Base-by-base conservation (phyloP, 2,797 vertebrate genomes). In the Neosilurus mollespiculum region DNA sequence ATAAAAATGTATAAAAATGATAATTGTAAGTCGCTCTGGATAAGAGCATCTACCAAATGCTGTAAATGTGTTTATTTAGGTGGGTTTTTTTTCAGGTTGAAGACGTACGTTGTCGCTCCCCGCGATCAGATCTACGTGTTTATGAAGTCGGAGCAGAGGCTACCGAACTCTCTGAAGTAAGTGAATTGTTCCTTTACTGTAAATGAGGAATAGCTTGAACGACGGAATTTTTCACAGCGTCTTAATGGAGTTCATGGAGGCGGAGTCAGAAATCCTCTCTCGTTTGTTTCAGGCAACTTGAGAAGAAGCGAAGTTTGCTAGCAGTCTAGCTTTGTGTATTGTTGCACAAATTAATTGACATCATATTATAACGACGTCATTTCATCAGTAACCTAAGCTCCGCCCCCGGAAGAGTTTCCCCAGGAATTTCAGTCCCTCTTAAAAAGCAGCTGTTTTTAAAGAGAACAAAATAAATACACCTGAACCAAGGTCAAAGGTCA, bases 111-210 rank as follows among this genome's bases (percentile, higher is more conserved):
- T 4, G 87, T 75, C 56, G 67, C 88, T 87, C 91, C 90, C 75
- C 87, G 80, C 79, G 93, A 90, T 61, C 91, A 95, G 4, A 81
- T 98, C 65, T 94, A 90, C 86, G 94, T 99, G 89, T 95, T 98
- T 88, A 96, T 99, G 97, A 97, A 96, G 91, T 93, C 94, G 14
- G 97, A 98, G 86, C 94, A 96, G 81, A 94, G 93, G 80, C 94
- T 87, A 65, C 94, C 94, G 0, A 96, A 96, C 89, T 94, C 94
- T 64, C 3, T 93, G 86, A 96, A 96, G 98, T 98, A 93, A 94
- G 89, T 77, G 16, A 12, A 2, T 3, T 22, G 37, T 62, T 76
- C 22, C 43, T 8, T 43, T 8, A 43, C 43, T 43, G 4, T 20
- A 34, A 34, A 16, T 16, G 12, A 66, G 64, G 16, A 66, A 66